Base-by-base conservation (phyloP, 2,113 vertebrate genomes). In the Geococcyx californianus region DNA sequence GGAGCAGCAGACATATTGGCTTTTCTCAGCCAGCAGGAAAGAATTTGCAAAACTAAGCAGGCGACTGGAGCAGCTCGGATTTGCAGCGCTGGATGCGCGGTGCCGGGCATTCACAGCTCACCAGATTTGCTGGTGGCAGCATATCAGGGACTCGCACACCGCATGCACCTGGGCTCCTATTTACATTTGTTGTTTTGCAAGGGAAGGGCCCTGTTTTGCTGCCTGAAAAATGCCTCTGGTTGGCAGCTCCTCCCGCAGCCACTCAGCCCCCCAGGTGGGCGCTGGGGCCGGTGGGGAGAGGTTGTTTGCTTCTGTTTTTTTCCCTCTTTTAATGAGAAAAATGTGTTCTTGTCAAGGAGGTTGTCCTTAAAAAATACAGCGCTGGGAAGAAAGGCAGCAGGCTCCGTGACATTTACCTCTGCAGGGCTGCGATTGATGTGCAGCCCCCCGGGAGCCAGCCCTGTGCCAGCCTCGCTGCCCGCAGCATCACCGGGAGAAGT, bases 21-120 rank as follows among this genome's bases (percentile, higher is more conserved):
- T 97, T 95, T 96, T 93, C 94, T 90, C 96, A 94, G 96, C 96
- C 96, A 93, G 96, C 96, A 89, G 88, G 89, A 97, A 90, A 84
- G 94, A 94, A 96, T 97, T 97, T 97, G 97, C 95, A 97, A 94
- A 97, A 96, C 95, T 96, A 95, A 96, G 95, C 93, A 96, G 95
- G 85, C 72, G 42, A 63, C 69, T 54, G 87, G 93, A 93, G 94
- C 90, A 90, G 93, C 86, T 91, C 55, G 74, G 93, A 70, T 93
- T 95, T 74, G 94, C 91, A 29, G 94, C 63, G 56, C 59, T 45
- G 87, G 94, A 33, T 73, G 62, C 38, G 47, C 69, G 34, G 68
- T 81, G 95, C 91, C 44, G 87, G 64, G 81, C 89, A 76, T 94
- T 93, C 85, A 69, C 94, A 77, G 94, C 92, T 96, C 96, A 34